These are phyloP conservation scores for Drosophila mettleri DNA, from an alignment of 2,888 invertebrate genomes.

Conservation along the genomic window DNA sequence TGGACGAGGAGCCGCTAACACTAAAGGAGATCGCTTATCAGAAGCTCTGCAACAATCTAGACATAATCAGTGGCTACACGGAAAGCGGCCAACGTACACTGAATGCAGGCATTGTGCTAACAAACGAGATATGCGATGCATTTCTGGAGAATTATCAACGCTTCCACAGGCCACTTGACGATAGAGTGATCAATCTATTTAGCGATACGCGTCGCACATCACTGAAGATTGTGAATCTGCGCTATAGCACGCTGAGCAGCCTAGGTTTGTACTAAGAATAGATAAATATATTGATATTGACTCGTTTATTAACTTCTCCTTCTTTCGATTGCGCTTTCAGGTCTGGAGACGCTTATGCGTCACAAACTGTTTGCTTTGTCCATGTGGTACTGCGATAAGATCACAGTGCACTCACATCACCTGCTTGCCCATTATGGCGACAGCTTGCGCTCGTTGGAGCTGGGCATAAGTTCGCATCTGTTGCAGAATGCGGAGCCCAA, in stretches of 20 bases:
- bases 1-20: slow-evolving; percentile 85
- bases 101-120: slow-evolving; percentile 87
- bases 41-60: slow-evolving; percentile 83
- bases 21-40: slow-evolving; percentile 84
- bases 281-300: not conserved
- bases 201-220: slow-evolving; percentile 89
- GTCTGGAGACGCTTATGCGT: slow-evolving; percentile 88
- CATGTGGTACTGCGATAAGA: slow-evolving; percentile 89
- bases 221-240: slow-evolving; percentile 89
- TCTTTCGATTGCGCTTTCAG: slow-evolving; percentile 41
- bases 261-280: slow-evolving; percentile 85
- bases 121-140: slow-evolving; percentile 90
- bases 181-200: slow-evolving; percentile 90
- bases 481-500: slow-evolving; percentile 86
- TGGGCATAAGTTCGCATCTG: slow-evolving; percentile 89
- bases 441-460: slow-evolving; percentile 89
- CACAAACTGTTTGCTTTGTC: slow-evolving; percentile 92
- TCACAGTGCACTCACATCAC: slow-evolving; percentile 88
- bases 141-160: slow-evolving; percentile 84
- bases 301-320: not conserved
- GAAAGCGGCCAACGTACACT: slow-evolving; percentile 83
- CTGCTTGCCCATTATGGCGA: slow-evolving; percentile 89
- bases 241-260: slow-evolving; percentile 90
- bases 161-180: slow-evolving; percentile 87
- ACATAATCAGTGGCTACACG: slow-evolving; percentile 79